phyloP scores from a whole-genome alignment of 1,140 invertebrate genomes.

The Drosophila nasuta region DNA sequence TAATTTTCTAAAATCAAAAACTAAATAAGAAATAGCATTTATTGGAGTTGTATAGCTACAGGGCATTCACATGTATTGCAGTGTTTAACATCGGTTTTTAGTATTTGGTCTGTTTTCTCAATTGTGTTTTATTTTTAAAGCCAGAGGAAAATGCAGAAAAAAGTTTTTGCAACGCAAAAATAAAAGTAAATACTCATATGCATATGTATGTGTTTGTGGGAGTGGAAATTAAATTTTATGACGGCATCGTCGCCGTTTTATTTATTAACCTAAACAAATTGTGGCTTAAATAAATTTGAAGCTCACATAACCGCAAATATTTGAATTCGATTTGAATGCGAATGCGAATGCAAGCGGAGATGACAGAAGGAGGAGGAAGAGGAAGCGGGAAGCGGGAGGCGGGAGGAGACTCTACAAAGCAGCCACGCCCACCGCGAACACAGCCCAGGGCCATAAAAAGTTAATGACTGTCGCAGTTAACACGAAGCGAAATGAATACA shows the following conservation, averaged over 20 bases:
- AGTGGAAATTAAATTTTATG: constrained; percentile 65
- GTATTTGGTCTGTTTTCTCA: not conserved
- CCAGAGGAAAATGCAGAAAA: constrained; percentile 38
- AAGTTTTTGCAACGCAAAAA: constrained; percentile 26
- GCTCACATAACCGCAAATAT: constrained; percentile 62
- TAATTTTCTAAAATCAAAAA: not conserved
- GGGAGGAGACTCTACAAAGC: constrained; percentile 5
- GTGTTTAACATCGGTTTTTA: not conserved
- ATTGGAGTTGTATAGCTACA: not conserved
- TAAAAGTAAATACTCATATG: constrained; percentile 9
- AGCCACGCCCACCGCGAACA: constrained; percentile 9
- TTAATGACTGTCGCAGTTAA: constrained; percentile 73
- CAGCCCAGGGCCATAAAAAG: constrained; percentile 58
- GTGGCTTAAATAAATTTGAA: constrained; percentile 44
- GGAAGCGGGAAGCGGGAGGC: not conserved
- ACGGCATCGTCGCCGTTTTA: constrained; percentile 43
- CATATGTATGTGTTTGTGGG: not conserved
- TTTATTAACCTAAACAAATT: constrained; percentile 66
- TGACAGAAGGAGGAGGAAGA: not conserved
- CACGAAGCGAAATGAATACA: constrained; percentile 50
- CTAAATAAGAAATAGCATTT: not conserved
- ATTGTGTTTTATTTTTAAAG: constrained; percentile 10
- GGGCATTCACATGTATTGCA: not conserved
- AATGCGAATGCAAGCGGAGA: constrained; percentile 42
- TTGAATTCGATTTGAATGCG: constrained; percentile 67